These are phyloP conservation scores for Rhodophaea formosa DNA, from an alignment of 2,888 invertebrate species.

Conservation along the genomic window DNA sequence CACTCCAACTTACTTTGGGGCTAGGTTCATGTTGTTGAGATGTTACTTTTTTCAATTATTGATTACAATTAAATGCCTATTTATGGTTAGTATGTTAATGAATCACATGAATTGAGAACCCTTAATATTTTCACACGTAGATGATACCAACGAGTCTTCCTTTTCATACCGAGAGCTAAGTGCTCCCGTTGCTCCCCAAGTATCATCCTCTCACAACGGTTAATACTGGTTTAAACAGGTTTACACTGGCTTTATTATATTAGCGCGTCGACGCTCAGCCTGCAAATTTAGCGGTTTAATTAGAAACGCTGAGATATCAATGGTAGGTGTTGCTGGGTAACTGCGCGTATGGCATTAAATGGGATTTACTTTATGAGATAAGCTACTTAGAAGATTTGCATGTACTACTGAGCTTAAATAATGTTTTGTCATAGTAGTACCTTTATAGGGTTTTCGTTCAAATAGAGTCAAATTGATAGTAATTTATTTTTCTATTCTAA, in stretches of 20 bases:
- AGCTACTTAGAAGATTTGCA: slow-evolving; percentile 15
- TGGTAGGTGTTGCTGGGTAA: slow-evolving; percentile 42
- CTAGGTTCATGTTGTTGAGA: too few species aligned
- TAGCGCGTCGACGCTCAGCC: slow-evolving; percentile 64
- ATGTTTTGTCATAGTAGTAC: too few species aligned
- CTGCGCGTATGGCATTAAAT: slow-evolving; percentile 21
- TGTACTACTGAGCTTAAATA: not conserved
- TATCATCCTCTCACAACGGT: slow-evolving; percentile 55
- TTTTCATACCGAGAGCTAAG: not conserved
- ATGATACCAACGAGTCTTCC: too few species aligned
- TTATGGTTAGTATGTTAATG: too few species aligned
- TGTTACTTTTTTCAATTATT: too few species aligned
- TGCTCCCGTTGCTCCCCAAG: not conserved
- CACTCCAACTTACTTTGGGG: too few species aligned
- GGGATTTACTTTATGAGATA: slow-evolving; percentile 22
- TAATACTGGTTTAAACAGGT: slow-evolving; percentile 71
- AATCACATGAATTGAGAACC: too few species aligned
- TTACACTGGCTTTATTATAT: slow-evolving; percentile 76
- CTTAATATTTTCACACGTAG: too few species aligned
- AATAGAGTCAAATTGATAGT: too few species aligned
- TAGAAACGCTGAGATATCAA: slow-evolving; percentile 51
- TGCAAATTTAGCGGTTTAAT: slow-evolving; percentile 64
- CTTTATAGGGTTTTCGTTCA: too few species aligned
- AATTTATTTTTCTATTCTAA: too few species aligned
- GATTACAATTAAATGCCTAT: too few species aligned